Percentiles rank a stretch among this genome's conserved stretches.
These are phyloP conservation scores for Oreochromis tanganicae DNA, from an alignment of 2,113 vertebrate genomes.

Conservation along the genomic window DNA sequence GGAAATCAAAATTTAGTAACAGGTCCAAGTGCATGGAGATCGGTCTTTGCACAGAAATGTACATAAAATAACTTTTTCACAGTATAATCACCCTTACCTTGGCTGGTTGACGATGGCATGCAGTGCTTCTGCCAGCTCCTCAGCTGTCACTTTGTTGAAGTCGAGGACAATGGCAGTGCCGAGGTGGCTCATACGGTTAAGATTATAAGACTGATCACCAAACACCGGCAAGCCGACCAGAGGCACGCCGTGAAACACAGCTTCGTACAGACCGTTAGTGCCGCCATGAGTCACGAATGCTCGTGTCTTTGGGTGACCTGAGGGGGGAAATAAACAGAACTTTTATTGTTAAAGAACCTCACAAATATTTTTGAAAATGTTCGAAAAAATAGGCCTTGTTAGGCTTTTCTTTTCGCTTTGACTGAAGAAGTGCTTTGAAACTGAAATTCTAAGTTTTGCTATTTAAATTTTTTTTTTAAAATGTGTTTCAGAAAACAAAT, in stretches of 20 bases:
- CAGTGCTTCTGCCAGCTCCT: constrained; percentile 74
- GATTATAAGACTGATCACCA: constrained; percentile 79
- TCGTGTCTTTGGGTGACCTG: constrained; percentile 78
- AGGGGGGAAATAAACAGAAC: not conserved
- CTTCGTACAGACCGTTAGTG: constrained; percentile 86
- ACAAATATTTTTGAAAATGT: not conserved
- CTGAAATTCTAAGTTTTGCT: not conserved
- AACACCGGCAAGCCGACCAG: constrained; percentile 86
- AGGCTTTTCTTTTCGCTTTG: not conserved
- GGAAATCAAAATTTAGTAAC: not conserved
- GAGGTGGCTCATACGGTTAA: constrained; percentile 75
- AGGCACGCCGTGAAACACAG: constrained; percentile 83
- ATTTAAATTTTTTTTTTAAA: fast-evolving
- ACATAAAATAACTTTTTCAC: not conserved
- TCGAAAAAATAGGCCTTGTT: fast-evolving
- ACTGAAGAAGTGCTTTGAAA: not conserved
- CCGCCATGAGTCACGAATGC: constrained; percentile 87
- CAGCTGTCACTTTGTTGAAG: constrained; percentile 64
- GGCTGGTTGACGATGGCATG: constrained; percentile 69
- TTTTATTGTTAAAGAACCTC: not conserved
- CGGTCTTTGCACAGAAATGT: not conserved
- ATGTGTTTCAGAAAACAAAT: not conserved
- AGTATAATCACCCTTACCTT: constrained; percentile 56
- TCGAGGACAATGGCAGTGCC: constrained; percentile 75
- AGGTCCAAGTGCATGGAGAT: too few relatives aligned